A percentile compares a stretch with the other conserved stretches of the same genome.
Conservation (phyloP, 2,888 invertebrate genomes). For the Penaeus monodon region DNA sequence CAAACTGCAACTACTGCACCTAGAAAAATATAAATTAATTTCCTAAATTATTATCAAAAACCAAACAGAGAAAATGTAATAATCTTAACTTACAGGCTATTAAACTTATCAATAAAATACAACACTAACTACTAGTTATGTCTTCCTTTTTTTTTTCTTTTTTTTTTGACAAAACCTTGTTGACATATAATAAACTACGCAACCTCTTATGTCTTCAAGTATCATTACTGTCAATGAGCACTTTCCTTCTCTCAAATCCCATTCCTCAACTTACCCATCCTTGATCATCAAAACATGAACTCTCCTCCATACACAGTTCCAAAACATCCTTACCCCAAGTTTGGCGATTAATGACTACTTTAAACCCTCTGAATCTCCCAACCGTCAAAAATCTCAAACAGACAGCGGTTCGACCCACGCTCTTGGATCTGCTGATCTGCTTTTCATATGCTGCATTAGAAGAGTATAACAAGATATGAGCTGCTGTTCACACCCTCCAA, state of each 20-base stretch:
- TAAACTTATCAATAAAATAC: no score
- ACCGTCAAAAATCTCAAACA: slow-evolving; percentile 76
- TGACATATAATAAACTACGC: no score
- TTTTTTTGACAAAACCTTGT: no score
- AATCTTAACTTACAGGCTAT: no score
- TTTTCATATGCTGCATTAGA: slow-evolving; percentile 50
- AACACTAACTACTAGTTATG: no score
- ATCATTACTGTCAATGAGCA: no score
- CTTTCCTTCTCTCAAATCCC: background rate
- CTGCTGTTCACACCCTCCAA: background rate
- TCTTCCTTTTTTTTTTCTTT: no score
- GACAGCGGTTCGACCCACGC: slow-evolving; percentile 65
- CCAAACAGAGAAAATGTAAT: no score
- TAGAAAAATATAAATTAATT: no score
- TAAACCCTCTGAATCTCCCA: slow-evolving; percentile 89
- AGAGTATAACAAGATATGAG: background rate
- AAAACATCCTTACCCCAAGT: slow-evolving; percentile 91
- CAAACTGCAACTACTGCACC: no score
- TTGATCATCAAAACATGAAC: slow-evolving; percentile 65
- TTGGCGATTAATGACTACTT: slow-evolving; percentile 87
- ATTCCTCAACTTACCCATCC: slow-evolving; percentile 76
- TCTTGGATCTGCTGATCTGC: slow-evolving; percentile 65
- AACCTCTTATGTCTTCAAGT: no score
- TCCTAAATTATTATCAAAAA: no score
- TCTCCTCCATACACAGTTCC: slow-evolving; percentile 94